phyloP scores from a whole-genome alignment of 2,797 vertebrate genomes.

The Dicrostonyx torquatus region DNA sequence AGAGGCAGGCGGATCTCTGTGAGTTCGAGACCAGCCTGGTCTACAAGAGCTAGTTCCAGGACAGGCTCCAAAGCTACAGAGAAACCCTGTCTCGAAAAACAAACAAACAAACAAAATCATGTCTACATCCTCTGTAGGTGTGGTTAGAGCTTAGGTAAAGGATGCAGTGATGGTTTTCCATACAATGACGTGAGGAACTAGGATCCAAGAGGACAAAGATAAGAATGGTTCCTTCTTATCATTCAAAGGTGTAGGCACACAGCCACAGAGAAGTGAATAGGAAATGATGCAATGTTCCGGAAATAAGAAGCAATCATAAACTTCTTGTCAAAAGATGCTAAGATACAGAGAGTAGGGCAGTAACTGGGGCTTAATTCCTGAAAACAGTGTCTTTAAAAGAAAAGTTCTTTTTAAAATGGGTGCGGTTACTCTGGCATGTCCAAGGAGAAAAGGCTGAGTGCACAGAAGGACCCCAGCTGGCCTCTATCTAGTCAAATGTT shows the following conservation, averaged over 20 bases:
- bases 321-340: background rate
- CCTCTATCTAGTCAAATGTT: background rate
- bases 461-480: background rate
- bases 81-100: no score
- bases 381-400: background rate
- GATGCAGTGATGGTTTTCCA: background rate
- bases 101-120: no score
- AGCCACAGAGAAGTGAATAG: background rate
- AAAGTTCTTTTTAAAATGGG: background rate
- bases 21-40: no score
- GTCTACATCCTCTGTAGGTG: background rate
- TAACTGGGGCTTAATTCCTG: background rate
- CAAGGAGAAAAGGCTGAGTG: background rate
- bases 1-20: no score
- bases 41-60: no score
- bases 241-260: background rate
- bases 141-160: background rate
- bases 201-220: background rate
- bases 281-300: background rate
- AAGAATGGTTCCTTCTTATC: background rate
- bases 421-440: background rate
- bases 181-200: background rate
- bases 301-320: slow-evolving; percentile 21
- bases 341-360: background rate
- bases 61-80: no score